Evolutionary conservation across 2,113 vertebrate genomes (phyloP).

Genomic region (Chaetura pelagica): DNA sequence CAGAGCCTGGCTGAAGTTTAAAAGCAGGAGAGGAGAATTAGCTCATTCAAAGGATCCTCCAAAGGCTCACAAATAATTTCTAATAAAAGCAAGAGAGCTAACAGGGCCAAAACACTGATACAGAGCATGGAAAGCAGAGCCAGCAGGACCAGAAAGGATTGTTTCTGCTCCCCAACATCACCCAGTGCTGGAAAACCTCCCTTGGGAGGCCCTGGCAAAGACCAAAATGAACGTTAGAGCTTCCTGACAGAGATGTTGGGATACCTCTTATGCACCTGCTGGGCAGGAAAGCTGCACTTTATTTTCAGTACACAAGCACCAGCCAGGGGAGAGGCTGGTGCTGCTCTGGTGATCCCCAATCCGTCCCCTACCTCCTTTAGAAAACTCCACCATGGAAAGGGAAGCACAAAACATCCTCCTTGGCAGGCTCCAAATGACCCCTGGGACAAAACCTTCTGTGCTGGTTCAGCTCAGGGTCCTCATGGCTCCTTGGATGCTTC

Average conservation of each 20-base stretch:
- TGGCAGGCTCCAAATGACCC: neutral
- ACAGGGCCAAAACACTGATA: fast-evolving
- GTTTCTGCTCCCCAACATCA: neutral
- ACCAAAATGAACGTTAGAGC: neutral
- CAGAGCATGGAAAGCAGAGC: neutral
- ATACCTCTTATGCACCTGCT: neutral
- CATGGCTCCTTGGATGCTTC: neutral
- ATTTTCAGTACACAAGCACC: neutral
- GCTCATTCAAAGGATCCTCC: neutral
- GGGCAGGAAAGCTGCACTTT: neutral
- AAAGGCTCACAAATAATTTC: neutral
- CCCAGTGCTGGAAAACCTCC: neutral
- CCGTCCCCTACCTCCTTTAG: neutral
- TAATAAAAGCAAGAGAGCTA: neutral
- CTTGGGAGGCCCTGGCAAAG: neutral
- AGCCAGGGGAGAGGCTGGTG: neutral
- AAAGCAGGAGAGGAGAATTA: neutral
- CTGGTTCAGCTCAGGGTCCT: neutral
- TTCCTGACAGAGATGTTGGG: neutral
- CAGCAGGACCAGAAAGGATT: fast-evolving
- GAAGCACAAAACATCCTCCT: neutral
- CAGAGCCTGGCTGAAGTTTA: neutral
- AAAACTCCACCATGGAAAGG: neutral
- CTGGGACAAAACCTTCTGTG: neutral
- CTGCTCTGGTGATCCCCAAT: neutral